Conservation (phyloP, 2,113 vertebrate species). For the Tricholaema leucomelas region DNA sequence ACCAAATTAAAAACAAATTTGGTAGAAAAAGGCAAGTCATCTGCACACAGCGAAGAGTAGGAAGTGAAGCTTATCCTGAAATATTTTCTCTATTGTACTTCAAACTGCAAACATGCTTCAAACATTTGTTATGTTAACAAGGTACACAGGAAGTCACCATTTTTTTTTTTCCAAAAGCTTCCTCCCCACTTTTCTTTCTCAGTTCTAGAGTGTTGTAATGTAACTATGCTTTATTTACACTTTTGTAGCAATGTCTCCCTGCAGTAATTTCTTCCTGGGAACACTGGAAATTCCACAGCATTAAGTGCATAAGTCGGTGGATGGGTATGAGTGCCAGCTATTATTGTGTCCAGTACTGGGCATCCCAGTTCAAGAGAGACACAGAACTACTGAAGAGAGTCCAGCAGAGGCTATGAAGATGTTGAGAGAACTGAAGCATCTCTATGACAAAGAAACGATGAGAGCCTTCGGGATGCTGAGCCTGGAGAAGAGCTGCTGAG, state of each 20-base stretch:
- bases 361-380: too few relatives aligned
- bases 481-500: too few relatives aligned
- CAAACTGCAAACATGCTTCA: background rate
- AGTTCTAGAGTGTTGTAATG: background rate
- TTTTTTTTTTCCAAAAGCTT: background rate
- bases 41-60: background rate
- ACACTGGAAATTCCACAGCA: background rate
- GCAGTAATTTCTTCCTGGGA: background rate
- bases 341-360: too few relatives aligned
- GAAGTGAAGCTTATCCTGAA: background rate
- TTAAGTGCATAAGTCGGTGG: background rate
- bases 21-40: background rate
- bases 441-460: too few relatives aligned
- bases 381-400: too few relatives aligned
- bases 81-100: background rate
- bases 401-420: too few relatives aligned
- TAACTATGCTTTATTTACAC: background rate
- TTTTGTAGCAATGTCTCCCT: background rate
- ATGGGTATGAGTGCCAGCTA: background rate
- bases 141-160: background rate
- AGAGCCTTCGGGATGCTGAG: too few relatives aligned
- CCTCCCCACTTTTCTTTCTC: background rate
- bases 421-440: too few relatives aligned
- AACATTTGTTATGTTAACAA: background rate
- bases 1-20: background rate